Evolutionary conservation across 2,888 invertebrate species (phyloP).

Genomic region (Glyphotaelius pellucidus): DNA sequence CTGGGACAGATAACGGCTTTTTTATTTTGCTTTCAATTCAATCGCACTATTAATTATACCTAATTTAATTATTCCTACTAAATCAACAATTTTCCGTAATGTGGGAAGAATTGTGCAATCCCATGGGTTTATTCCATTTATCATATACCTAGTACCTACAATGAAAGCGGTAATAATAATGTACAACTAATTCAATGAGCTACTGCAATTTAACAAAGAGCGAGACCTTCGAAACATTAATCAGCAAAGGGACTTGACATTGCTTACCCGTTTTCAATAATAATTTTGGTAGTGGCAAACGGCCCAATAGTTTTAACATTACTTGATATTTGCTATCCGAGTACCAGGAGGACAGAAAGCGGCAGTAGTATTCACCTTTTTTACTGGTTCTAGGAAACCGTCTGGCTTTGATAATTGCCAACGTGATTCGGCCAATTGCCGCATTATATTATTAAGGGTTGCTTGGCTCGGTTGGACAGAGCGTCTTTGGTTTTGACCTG

Average conservation of each 20-base stretch:
- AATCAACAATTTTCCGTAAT: no score
- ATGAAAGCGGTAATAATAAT: background rate
- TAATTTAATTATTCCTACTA: no score
- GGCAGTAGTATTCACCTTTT: background rate
- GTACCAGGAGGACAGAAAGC: background rate
- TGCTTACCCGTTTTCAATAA: background rate
- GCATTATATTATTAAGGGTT: slow-evolving; percentile 24
- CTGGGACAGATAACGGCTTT: no score
- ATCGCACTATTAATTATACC: no score
- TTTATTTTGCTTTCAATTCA: no score
- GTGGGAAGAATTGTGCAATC: no score
- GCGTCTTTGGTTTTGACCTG: background rate
- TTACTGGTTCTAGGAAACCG: background rate
- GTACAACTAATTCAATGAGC: background rate
- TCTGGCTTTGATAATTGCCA: slow-evolving; percentile 24
- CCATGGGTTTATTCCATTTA: no score
- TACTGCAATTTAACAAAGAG: background rate
- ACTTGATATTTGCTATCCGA: background rate
- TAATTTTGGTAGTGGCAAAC: slow-evolving; percentile 12
- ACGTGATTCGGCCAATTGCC: slow-evolving; percentile 33
- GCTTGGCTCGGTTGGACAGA: background rate
- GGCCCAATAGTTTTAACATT: background rate
- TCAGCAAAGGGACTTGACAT: background rate
- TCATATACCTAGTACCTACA: no score
- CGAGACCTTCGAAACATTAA: background rate